phyloP scores from a whole-genome alignment of 2,888 invertebrate species.

The Bellardia bayeri region DNA sequence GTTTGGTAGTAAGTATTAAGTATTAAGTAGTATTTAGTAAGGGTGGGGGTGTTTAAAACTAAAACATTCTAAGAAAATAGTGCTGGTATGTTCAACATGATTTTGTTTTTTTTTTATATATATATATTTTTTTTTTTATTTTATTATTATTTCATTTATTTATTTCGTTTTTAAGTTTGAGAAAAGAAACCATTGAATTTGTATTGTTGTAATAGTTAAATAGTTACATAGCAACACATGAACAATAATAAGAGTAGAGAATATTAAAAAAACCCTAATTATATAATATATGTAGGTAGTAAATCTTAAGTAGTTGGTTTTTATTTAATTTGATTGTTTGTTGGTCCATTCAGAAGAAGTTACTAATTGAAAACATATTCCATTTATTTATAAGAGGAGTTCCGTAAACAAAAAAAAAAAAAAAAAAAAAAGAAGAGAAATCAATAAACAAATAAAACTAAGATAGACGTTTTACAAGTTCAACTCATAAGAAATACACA shows the following conservation, averaged over 20 bases:
- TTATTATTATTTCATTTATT: background rate
- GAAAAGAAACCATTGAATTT: slow-evolving; percentile 6
- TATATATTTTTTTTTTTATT: slow-evolving; percentile 32
- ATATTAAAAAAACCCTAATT: background rate
- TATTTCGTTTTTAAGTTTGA: background rate
- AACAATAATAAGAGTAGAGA: background rate
- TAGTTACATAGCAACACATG: slow-evolving; percentile 1
- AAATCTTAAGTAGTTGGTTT: background rate
- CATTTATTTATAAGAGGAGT: slow-evolving; percentile 76
- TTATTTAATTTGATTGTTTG: background rate
- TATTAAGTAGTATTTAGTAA: slow-evolving; percentile 1
- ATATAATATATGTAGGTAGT: background rate
- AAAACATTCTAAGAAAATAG: slow-evolving; percentile 58
- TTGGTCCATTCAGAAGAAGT: slow-evolving; percentile 13
- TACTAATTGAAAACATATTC: slow-evolving; percentile 51
- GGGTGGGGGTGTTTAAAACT: slow-evolving; percentile 46
- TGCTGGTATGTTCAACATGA: slow-evolving; percentile 61
- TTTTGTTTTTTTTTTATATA: slow-evolving; percentile 7
- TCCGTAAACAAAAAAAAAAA: slow-evolving; percentile 66
- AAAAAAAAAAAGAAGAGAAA: slow-evolving; percentile 52
- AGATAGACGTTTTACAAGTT: slow-evolving; percentile 51
- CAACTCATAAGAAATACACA: slow-evolving; percentile 42
- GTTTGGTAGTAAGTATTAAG: slow-evolving; percentile 18
- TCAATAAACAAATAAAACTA: slow-evolving; percentile 14
- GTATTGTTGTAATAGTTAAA: slow-evolving; percentile 21